Evolutionary conservation across 2,797 vertebrate genomes (phyloP).

Genomic region (Gymnodraco acuticeps): DNA sequence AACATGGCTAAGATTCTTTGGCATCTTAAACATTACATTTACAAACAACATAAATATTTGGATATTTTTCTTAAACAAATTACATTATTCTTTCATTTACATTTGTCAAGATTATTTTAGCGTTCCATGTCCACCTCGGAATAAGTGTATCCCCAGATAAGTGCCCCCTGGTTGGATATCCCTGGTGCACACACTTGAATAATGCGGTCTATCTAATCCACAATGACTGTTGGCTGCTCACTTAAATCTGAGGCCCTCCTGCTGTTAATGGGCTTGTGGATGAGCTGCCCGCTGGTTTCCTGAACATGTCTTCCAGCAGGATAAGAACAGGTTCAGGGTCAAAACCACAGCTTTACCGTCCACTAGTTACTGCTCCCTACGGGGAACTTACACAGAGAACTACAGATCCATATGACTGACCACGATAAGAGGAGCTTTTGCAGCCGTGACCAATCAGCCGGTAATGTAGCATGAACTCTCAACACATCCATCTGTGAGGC

Average conservation of each 20-base stretch:
- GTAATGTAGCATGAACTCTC: slow-evolving; percentile 74
- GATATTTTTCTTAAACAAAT: background rate
- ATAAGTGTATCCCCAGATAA: background rate
- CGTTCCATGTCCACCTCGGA: background rate
- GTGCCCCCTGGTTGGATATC: slow-evolving; percentile 1
- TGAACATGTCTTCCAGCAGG: slow-evolving; percentile 44
- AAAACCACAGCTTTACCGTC: slow-evolving; percentile 55
- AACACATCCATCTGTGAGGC: slow-evolving; percentile 66
- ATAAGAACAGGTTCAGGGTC: slow-evolving; percentile 67
- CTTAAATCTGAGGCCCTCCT: slow-evolving; percentile 15
- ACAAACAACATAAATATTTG: background rate
- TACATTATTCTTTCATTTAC: background rate
- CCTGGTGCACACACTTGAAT: slow-evolving; percentile 24
- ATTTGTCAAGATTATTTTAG: background rate
- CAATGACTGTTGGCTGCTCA: slow-evolving; percentile 29
- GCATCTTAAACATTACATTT: background rate
- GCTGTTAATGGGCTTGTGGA: slow-evolving; percentile 34
- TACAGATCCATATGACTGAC: slow-evolving; percentile 66
- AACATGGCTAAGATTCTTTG: background rate
- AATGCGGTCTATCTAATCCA: slow-evolving; percentile 34
- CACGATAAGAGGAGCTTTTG: slow-evolving; percentile 62
- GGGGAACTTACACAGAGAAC: slow-evolving; percentile 55
- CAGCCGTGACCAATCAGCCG: slow-evolving; percentile 65
- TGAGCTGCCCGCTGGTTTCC: slow-evolving; percentile 49
- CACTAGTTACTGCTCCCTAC: slow-evolving; percentile 63